These are phyloP conservation scores for Xyrichtys novacula DNA, from an alignment of 2,797 vertebrate genomes.

Conservation along the genomic window DNA sequence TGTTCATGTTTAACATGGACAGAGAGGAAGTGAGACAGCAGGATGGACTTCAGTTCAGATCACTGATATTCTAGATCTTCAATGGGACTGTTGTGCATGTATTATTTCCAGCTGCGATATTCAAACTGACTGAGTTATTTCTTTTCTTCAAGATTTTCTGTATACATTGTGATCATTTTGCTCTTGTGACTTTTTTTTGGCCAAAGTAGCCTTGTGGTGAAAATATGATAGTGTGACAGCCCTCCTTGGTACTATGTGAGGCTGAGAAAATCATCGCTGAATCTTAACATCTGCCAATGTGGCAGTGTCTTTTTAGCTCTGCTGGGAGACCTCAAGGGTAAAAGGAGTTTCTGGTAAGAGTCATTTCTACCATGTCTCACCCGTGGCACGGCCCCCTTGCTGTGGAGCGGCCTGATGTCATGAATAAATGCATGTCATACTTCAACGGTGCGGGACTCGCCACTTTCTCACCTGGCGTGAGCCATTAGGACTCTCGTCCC, in stretches of 20 bases:
- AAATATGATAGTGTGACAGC: too few relatives aligned
- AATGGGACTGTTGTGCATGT: too few relatives aligned
- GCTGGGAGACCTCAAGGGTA: constrained; percentile 38
- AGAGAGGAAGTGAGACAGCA: too few relatives aligned
- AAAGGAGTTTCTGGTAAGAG: constrained; percentile 48
- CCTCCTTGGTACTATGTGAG: neutral
- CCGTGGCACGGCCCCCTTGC: constrained; percentile 41
- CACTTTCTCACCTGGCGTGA: constrained; percentile 49
- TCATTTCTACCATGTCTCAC: constrained; percentile 30
- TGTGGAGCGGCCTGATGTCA: constrained; percentile 67
- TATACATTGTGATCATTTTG: too few relatives aligned
- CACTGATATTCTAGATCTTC: too few relatives aligned
- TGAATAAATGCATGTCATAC: constrained; percentile 83
- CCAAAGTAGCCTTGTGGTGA: too few relatives aligned
- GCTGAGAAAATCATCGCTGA: neutral
- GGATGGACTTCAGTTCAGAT: too few relatives aligned
- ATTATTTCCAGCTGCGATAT: too few relatives aligned
- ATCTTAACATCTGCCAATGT: constrained; percentile 24
- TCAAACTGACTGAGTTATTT: too few relatives aligned
- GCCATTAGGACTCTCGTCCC: constrained; percentile 47
- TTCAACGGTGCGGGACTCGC: constrained; percentile 33
- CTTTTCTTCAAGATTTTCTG: too few relatives aligned
- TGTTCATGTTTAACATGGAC: too few relatives aligned
- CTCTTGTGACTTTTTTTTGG: too few relatives aligned
- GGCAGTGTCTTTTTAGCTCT: constrained; percentile 27